These are phyloP conservation scores for Cyphomyrus discorhynchus DNA, from an alignment of 2,113 vertebrate genomes.

Conservation along the genomic window DNA sequence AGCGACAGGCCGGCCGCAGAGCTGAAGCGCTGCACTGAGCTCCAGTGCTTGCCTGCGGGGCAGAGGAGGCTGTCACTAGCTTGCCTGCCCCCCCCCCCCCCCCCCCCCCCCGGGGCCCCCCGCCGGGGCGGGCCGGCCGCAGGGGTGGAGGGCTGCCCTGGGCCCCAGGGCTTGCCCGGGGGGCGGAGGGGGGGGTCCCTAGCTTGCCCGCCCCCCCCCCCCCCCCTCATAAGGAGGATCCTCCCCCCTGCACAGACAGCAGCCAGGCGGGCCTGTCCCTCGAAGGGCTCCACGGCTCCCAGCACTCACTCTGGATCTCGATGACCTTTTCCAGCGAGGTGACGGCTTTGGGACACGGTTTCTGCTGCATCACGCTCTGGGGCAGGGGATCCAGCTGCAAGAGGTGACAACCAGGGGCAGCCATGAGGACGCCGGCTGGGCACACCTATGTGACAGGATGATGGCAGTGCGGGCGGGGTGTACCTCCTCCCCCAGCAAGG, in stretches of 20 bases:
- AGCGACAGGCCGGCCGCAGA: constrained; percentile 61
- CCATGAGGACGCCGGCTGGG: background rate
- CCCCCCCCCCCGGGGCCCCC: too few species aligned
- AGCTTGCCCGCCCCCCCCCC: background rate
- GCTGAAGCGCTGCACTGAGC: constrained; percentile 58
- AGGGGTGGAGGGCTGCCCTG: constrained; percentile 53
- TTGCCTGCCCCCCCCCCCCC: background rate
- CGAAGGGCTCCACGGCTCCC: background rate
- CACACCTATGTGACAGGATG: background rate
- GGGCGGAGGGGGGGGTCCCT: background rate
- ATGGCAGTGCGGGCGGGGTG: background rate
- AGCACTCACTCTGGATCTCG: constrained; percentile 75
- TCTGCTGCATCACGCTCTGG: constrained; percentile 66
- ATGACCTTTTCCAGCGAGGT: constrained; percentile 76
- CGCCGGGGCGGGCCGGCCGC: constrained; percentile 59
- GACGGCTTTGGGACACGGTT: constrained; percentile 70
- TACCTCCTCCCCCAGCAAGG: constrained; percentile 77
- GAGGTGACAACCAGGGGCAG: background rate
- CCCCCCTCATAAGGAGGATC: background rate
- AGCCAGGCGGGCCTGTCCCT: background rate
- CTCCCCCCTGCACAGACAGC: background rate
- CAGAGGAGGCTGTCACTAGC: background rate
- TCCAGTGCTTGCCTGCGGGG: constrained; percentile 71
- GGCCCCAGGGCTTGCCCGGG: constrained; percentile 73
- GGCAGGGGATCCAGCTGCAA: constrained; percentile 68